Conservation (phyloP, 1,140 invertebrate genomes). For the Berghia stephanieae region DNA sequence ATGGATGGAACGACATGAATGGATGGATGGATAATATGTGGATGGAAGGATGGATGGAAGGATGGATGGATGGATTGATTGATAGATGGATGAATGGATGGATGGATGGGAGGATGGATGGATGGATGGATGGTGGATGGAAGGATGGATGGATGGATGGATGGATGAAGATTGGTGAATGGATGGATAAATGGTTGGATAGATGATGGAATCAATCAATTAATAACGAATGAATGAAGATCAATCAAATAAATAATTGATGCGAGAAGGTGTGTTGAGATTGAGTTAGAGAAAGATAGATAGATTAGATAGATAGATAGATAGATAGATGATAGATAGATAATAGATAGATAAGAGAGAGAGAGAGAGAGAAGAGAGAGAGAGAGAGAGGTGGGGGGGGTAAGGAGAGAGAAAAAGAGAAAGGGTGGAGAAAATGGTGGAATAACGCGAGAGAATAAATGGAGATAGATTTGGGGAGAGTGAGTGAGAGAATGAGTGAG, state of each 20-base stretch:
- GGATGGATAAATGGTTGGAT: too few relatives aligned
- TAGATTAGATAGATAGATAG: background rate
- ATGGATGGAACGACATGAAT: conserved; percentile 27
- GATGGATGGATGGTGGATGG: too few relatives aligned
- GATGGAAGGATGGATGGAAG: background rate
- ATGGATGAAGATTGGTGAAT: too few relatives aligned
- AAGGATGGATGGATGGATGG: too few relatives aligned
- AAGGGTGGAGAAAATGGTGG: background rate
- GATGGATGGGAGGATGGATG: background rate
- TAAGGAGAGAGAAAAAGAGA: background rate
- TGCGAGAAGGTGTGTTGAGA: too few relatives aligned
- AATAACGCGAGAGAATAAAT: background rate
- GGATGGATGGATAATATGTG: background rate
- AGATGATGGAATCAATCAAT: background rate
- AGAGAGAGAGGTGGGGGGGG: background rate
- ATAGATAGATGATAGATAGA: too few relatives aligned
- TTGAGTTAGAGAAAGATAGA: background rate
- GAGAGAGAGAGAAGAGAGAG: too few relatives aligned
- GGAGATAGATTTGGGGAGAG: background rate
- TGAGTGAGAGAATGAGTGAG: background rate
- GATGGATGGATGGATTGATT: background rate
- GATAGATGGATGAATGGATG: background rate
- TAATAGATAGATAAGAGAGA: too few relatives aligned
- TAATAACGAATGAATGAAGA: too few relatives aligned
- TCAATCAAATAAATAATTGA: too few relatives aligned